Percentiles rank a stretch among this genome's conserved stretches.
Conservation (phyloP, 1,140 invertebrate genomes). For the Arctopsyche grandis region DNA sequence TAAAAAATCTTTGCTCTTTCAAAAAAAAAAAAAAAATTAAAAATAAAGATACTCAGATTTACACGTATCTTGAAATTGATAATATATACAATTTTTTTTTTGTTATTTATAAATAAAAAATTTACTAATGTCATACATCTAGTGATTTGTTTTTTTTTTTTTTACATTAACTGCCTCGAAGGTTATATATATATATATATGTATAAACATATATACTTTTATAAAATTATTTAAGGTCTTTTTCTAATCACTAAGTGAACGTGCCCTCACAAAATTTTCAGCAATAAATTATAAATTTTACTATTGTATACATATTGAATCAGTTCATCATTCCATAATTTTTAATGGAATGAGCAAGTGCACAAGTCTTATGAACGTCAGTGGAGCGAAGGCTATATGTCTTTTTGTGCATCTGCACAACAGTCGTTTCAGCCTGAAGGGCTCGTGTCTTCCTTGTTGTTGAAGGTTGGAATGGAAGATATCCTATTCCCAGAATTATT, state of each 20-base stretch:
- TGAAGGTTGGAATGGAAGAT: slow-evolving; percentile 31
- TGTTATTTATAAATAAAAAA: not conserved
- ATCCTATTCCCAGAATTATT: slow-evolving; percentile 49
- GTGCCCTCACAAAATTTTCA: slow-evolving; percentile 53
- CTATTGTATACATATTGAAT: slow-evolving; percentile 36
- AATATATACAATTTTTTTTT: not conserved
- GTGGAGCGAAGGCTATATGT: slow-evolving; percentile 11
- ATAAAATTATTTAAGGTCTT: slow-evolving; percentile 2
- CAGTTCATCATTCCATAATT: slow-evolving; percentile 37
- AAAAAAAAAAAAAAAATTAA: not conserved
- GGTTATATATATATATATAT: slow-evolving; percentile 23
- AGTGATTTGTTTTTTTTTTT: slow-evolving; percentile 2
- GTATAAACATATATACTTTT: slow-evolving; percentile 20
- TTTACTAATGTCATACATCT: not conserved
- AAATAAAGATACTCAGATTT: slow-evolving; percentile 2
- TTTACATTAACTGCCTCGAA: not conserved
- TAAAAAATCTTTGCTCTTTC: not conserved
- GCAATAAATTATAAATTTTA: slow-evolving; percentile 52
- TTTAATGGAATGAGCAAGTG: slow-evolving; percentile 40
- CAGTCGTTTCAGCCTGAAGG: not conserved
- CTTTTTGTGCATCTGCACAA: slow-evolving; percentile 5
- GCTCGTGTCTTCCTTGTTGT: slow-evolving; percentile 47
- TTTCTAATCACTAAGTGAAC: slow-evolving; percentile 45
- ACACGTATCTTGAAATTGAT: not conserved
- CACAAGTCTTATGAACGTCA: slow-evolving; percentile 45